phyloP scores from a whole-genome alignment of 2,113 vertebrate species.

The Sylvilagus bachmani region DNA sequence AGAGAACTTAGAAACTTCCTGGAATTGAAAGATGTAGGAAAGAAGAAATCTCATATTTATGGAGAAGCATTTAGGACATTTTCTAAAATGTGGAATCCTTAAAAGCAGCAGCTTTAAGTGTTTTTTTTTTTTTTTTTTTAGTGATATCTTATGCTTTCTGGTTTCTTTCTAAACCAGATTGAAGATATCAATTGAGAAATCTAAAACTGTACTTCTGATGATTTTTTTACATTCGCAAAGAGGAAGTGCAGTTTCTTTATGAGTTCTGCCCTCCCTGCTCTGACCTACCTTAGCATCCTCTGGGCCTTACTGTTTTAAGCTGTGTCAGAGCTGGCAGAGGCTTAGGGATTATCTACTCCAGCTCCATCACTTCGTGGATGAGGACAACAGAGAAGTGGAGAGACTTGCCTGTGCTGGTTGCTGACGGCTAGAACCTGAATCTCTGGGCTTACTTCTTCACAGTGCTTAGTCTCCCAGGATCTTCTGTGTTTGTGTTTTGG shows the following conservation, averaged over 20 bases:
- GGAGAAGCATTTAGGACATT: neutral
- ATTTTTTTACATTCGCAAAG: neutral
- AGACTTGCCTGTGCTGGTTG: neutral
- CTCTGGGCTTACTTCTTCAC: neutral
- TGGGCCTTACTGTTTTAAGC: neutral
- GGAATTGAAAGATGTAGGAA: neutral
- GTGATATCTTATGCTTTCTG: slow-evolving; percentile 43
- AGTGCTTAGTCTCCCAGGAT: neutral
- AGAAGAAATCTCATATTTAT: slow-evolving; percentile 34
- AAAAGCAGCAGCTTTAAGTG: neutral
- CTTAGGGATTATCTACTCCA: neutral
- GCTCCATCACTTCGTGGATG: neutral
- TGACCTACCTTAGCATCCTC: neutral
- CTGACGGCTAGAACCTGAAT: neutral
- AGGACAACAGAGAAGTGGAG: neutral
- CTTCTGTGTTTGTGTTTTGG: neutral
- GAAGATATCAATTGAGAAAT: neutral
- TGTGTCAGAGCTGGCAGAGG: neutral
- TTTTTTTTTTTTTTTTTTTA: neutral
- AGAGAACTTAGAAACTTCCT: slow-evolving; percentile 48
- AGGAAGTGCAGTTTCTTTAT: neutral
- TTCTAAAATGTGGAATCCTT: slow-evolving; percentile 35
- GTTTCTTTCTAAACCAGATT: slow-evolving; percentile 46
- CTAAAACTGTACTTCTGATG: neutral
- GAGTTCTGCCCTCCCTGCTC: neutral